Conservation (phyloP, 2,113 vertebrate species). For the Glaucidium brasilianum region DNA sequence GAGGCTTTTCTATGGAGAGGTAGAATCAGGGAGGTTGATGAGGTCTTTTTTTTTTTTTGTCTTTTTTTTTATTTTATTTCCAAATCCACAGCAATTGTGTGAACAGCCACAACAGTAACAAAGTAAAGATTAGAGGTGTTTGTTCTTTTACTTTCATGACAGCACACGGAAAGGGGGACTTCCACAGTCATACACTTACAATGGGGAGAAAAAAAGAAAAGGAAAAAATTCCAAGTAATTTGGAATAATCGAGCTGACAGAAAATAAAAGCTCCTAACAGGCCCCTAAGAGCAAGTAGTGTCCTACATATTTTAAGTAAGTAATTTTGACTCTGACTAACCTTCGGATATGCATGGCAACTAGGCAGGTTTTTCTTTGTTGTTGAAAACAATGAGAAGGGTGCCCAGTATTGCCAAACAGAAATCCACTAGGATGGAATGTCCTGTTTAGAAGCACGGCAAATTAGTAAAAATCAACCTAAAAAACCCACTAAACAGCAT, state of each 20-base stretch:
- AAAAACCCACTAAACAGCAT: background rate
- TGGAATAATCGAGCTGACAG: background rate
- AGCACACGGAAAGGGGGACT: background rate
- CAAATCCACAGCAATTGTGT: background rate
- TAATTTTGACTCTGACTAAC: slow-evolving; percentile 19
- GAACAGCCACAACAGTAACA: background rate
- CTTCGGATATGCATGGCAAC: background rate
- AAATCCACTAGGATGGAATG: background rate
- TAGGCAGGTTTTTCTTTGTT: slow-evolving; percentile 58
- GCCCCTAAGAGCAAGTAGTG: background rate
- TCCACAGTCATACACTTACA: background rate
- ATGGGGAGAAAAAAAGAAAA: background rate
- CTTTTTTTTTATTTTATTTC: accelerated
- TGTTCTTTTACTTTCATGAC: background rate
- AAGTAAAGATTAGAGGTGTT: background rate
- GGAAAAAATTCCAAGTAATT: background rate
- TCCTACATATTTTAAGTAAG: background rate
- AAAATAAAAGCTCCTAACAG: background rate
- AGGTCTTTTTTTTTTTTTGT: background rate
- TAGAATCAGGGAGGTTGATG: background rate
- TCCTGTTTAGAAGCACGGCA: background rate
- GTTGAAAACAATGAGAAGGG: slow-evolving; percentile 44
- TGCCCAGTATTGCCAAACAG: background rate
- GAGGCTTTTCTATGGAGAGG: background rate
- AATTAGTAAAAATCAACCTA: background rate